Percentiles rank a stretch among this genome's conserved stretches.
phyloP scores from a whole-genome alignment of 2,113 vertebrate species.

The Chaetura pelagica region DNA sequence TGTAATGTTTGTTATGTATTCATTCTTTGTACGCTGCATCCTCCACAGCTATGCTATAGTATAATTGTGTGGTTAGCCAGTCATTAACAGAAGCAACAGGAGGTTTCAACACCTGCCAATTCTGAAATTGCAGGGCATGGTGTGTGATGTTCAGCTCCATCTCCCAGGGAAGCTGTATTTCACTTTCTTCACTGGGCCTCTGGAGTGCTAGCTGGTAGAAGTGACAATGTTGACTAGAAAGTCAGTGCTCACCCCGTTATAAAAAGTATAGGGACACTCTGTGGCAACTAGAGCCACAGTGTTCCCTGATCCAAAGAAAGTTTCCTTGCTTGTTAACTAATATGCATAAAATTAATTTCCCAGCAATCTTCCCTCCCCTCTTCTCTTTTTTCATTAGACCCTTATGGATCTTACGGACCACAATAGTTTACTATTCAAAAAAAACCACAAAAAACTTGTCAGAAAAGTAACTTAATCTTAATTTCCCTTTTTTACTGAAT shows the following conservation, averaged over 20 bases:
- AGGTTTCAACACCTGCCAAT: not conserved
- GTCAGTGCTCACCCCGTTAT: not conserved
- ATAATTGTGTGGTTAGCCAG: not conserved
- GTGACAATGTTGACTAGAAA: not conserved
- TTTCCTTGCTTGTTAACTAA: not conserved
- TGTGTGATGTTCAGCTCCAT: not conserved
- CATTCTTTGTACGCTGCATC: not conserved
- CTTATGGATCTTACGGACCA: not conserved
- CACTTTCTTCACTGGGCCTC: not conserved
- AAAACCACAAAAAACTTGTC: not conserved
- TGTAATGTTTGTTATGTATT: not conserved
- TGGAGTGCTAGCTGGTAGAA: not conserved
- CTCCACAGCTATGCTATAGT: not conserved
- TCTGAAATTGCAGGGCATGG: not conserved
- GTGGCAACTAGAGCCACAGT: not conserved
- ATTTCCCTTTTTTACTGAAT: not conserved
- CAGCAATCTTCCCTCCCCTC: not conserved
- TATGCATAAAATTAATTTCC: not conserved
- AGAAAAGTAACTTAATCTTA: constrained; percentile 1
- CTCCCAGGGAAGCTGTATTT: not conserved
- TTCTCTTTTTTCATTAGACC: not conserved
- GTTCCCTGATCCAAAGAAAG: not conserved
- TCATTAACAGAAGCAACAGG: not conserved
- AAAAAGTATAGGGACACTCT: not conserved
- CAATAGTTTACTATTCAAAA: not conserved